Evolutionary conservation across 2,797 vertebrate species (phyloP), one percentile per base, ranked within the genome.

Genomic region (Nannoperca australis): DNA sequence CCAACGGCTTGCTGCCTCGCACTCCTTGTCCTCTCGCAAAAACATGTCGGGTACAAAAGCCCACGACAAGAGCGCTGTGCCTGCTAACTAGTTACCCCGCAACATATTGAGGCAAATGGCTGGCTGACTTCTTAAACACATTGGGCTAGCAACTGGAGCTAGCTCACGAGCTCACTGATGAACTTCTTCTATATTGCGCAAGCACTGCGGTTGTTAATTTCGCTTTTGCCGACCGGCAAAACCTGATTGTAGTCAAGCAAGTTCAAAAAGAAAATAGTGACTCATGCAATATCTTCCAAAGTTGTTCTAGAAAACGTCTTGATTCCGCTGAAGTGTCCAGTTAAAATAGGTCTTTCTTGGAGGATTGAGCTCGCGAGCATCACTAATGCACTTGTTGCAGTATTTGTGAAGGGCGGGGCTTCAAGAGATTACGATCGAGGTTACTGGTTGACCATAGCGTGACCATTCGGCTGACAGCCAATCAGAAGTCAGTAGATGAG

Each of bases 321-420:
- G 18, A 38, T 66, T 64, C 78, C 68, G 70, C 36, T 34, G 67
- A 7, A 59, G 42, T 56, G 3, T 62, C 47, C 85, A 66, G 40
- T 67, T 81, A 56, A 66, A 68, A 66, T 27, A 66, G 18, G 53
- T 85, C 83, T 89, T 90, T 88, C 89, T 90, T 85, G 79, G 51
- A 81, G 82, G 78, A 50, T 38, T 63, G 77, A 56, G 78, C 71
- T 67, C 61, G 56, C 68, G 63, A 91, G 92, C 93, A 94, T 94
- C 95, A 87, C 91, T 85, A 54, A 79, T 94, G 93, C 95, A 96
- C 95, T 96, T 96, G 95, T 95, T 95, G 95, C 94, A 74, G 82
- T 90, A 90, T 92, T 88, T 78, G 81, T 34, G 22, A 17, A 71
- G 83, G 92, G 91, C 77, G 91, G 92, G 71, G 89, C 77, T 51